phyloP scores from a whole-genome alignment of 2,888 invertebrate species.

The Pristionchus entomophagus region DNA sequence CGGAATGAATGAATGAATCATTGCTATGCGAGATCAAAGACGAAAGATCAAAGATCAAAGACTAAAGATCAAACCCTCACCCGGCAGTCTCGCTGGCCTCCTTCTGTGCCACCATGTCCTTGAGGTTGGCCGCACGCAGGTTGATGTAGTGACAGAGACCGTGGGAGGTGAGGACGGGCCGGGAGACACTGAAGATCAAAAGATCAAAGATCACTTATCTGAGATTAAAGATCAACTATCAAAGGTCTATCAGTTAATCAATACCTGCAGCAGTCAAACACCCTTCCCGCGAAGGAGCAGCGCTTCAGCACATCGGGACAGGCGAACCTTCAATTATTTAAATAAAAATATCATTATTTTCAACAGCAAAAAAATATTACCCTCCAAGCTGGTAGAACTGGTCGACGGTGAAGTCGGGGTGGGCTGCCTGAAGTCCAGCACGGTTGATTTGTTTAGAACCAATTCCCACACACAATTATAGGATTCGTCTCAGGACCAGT shows the following conservation, averaged over 20 bases:
- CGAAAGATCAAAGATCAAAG: background rate
- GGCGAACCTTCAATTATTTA: slow-evolving; percentile 45
- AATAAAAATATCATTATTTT: too few relatives aligned
- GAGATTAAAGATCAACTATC: background rate
- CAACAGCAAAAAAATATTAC: background rate
- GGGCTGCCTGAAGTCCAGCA: background rate
- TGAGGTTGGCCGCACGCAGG: background rate
- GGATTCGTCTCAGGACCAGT: too few relatives aligned
- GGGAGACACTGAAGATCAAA: background rate
- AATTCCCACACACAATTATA: too few relatives aligned
- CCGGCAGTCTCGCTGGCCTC: slow-evolving; percentile 7
- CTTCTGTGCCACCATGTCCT: background rate
- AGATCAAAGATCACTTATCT: too few relatives aligned
- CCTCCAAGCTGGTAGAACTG: slow-evolving; percentile 53
- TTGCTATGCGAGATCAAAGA: too few relatives aligned
- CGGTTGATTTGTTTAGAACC: too few relatives aligned
- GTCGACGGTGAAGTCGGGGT: slow-evolving; percentile 49
- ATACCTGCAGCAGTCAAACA: slow-evolving; percentile 66
- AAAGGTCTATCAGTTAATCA: background rate
- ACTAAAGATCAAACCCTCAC: slow-evolving; percentile 8
- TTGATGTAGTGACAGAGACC: slow-evolving; percentile 33
- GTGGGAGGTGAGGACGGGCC: slow-evolving; percentile 17
- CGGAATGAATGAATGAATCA: too few relatives aligned
- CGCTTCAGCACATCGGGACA: slow-evolving; percentile 68
- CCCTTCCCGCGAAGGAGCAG: slow-evolving; percentile 68